Conservation (phyloP, 2,888 invertebrate species). For the Tetranychus truncatus region DNA sequence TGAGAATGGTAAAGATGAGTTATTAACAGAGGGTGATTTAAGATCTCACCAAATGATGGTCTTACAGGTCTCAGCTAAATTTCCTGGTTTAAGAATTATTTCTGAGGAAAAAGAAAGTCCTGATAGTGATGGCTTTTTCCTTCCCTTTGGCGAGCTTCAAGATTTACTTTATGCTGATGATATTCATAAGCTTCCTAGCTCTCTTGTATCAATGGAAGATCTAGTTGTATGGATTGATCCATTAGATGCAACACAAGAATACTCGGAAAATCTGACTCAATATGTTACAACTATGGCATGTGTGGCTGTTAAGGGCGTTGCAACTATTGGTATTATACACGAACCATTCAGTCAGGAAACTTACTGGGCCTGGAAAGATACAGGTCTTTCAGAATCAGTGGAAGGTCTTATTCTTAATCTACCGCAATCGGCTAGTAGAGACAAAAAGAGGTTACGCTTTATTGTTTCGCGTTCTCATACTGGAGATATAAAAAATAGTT, state of each 20-base stretch:
- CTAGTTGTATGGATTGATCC: conserved; percentile 93
- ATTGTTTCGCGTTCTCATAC: conserved; percentile 76
- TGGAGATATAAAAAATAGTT: conserved; percentile 53
- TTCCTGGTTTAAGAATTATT: conserved; percentile 46
- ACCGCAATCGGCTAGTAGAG: conserved; percentile 35
- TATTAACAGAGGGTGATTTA: conserved; percentile 46
- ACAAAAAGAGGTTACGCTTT: conserved; percentile 33
- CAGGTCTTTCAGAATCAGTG: conserved; percentile 42
- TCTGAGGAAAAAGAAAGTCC: conserved; percentile 46
- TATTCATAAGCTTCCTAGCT: conserved; percentile 28
- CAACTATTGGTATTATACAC: conserved; percentile 81
- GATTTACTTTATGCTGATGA: neutral
- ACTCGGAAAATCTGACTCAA: conserved; percentile 65
- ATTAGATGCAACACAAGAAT: conserved; percentile 92
- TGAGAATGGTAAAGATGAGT: conserved; percentile 48
- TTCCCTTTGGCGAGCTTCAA: neutral
- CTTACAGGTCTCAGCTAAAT: conserved; percentile 52
- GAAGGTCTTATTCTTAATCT: conserved; percentile 21
- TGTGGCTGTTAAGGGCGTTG: conserved; percentile 68
- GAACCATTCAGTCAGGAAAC: conserved; percentile 29
- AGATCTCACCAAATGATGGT: conserved; percentile 70
- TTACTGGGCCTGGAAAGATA: conserved; percentile 45
- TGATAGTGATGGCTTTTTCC: neutral
- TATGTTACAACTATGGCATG: conserved; percentile 98
- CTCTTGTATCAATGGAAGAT: conserved; percentile 46